Evolutionary conservation across 2,888 invertebrate genomes (phyloP).

Genomic region (Dermolepida albohirtum): DNA sequence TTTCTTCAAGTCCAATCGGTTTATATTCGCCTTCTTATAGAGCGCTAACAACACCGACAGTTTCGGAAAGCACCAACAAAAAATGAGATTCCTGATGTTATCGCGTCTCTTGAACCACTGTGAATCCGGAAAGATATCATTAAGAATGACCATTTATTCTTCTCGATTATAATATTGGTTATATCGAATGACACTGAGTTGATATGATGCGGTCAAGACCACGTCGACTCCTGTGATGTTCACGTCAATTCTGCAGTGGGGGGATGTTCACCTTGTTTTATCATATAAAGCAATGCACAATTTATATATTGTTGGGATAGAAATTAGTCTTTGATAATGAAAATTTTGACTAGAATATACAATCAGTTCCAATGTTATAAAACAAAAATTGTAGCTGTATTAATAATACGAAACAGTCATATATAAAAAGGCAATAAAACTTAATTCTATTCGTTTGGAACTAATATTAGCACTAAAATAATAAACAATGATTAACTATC

Average conservation of each 20-base stretch:
- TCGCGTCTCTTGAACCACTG: constrained; percentile 38
- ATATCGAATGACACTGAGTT: constrained; percentile 31
- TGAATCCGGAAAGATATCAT: constrained; percentile 34
- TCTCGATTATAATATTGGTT: constrained; percentile 27
- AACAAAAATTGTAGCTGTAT: too few relatives aligned
- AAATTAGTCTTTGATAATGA: neutral
- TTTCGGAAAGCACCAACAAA: constrained; percentile 41
- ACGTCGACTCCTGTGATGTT: constrained; percentile 29
- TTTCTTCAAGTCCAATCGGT: constrained; percentile 14
- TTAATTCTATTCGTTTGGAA: too few relatives aligned
- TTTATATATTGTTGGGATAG: neutral
- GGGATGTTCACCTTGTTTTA: constrained; percentile 13
- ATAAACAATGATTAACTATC: too few relatives aligned
- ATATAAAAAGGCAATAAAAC: too few relatives aligned
- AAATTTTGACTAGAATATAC: too few relatives aligned
- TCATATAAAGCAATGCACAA: neutral
- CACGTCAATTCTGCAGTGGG: constrained; percentile 29
- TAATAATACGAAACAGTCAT: too few relatives aligned
- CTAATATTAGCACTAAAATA: too few relatives aligned
- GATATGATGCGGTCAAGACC: constrained; percentile 29
- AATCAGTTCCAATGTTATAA: too few relatives aligned
- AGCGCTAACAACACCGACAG: constrained; percentile 31
- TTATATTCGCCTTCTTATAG: constrained; percentile 10
- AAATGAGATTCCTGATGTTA: constrained; percentile 38
- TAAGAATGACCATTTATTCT: constrained; percentile 35